Evolutionary conservation across 2,113 vertebrate species (phyloP).

Genomic region (Sphaerodactylus townsendi): DNA sequence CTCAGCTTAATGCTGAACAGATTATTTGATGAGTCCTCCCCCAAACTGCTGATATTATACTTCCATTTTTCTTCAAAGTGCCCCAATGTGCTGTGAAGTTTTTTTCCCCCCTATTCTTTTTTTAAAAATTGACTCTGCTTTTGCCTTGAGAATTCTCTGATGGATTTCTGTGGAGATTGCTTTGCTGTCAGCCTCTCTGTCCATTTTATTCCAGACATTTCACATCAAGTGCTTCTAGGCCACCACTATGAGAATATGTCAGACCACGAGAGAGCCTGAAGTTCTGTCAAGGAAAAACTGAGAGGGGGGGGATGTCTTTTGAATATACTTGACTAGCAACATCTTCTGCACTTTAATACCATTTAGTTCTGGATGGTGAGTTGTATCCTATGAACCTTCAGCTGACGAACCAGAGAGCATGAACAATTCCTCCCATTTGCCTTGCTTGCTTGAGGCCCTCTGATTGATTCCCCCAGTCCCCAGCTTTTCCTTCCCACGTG

Average conservation of each 20-base stretch:
- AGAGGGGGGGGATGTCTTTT: background rate
- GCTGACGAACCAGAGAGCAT: too few relatives aligned
- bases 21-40: background rate
- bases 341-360: background rate
- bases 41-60: background rate
- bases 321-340: background rate
- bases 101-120: background rate
- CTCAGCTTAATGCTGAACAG: background rate
- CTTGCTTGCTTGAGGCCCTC: too few relatives aligned
- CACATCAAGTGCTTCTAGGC: background rate
- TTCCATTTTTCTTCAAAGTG: background rate
- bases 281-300: background rate
- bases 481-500: too few relatives aligned
- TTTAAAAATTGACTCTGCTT: background rate
- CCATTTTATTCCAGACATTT: background rate
- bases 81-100: background rate
- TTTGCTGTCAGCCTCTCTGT: background rate
- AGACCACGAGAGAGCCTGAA: background rate
- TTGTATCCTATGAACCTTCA: too few relatives aligned
- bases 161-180: background rate
- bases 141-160: conserved; percentile 3
- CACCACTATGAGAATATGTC: background rate
- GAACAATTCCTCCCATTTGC: too few relatives aligned
- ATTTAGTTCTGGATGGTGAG: background rate
- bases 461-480: too few relatives aligned